Evolutionary conservation across 2,113 vertebrate genomes (phyloP), one percentile per base, ranked within the genome.

Genomic region (Psophia crepitans): DNA sequence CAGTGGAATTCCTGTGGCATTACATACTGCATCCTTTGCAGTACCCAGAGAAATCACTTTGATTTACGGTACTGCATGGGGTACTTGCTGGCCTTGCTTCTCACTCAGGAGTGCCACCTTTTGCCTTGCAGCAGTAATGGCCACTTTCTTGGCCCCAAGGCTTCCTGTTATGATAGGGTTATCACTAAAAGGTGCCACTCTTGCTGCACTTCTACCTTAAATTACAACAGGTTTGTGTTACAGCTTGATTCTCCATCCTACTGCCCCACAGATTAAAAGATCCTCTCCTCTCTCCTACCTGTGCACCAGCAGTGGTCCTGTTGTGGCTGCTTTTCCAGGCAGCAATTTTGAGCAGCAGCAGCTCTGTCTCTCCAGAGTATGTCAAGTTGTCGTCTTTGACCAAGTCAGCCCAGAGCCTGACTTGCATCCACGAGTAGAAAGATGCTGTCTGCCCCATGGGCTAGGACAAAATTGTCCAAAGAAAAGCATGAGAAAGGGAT

Each of bases 1-100:
- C 60, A 79, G 39, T n/a, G 82, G 90, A 95, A 97, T 96, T 93
- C 80, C 77, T 96, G 63, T 95, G 84, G 87, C 91, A 88, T 97
- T 88, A 84, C 82, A 71, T 3, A 53, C 88, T 88, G 80, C 69
- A 77, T 97, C 96, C 80, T 92, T 91, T 84, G 86, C 20, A 44
- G 63, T 89, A 89, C 70, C 79, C 70, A 35, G 53, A 93, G 84
- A 88, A 73, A 65, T 96, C 60, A 43, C 77, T 79, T 49, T 85
- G 75, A 63, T 65, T 91, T 69, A 63, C 91, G 37, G 77, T 77
- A 23, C 84, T 96, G 78, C 78, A 84, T 24, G 48, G 85, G 73
- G 76, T 44, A 41, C 10, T 1, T 63, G 33, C 43, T 91, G 66
- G 64, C 79, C 80, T 96, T 89, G 13, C 76, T 78, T 86, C 69